Base-by-base conservation (phyloP, 2,113 vertebrate species). In the Sciurus niger region DNA sequence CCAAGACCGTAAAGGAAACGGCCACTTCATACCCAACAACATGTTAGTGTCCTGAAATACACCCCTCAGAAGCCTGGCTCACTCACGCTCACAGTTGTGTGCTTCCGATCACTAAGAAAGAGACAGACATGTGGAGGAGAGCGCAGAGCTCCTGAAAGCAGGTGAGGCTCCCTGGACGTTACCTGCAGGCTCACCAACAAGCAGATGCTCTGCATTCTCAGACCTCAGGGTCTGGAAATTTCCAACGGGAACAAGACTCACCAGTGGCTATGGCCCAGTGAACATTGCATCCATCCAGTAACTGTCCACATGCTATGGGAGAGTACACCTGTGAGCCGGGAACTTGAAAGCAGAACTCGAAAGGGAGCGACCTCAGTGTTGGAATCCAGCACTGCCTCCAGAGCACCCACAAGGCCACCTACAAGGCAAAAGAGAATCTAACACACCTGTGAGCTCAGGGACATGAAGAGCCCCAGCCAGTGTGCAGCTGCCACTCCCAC, bases 331-430 rank as follows among this genome's bases (percentile, higher is more conserved):
- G 99, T 34, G 99, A 99, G 89, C 99, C 99, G 0, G 99, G 99
- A n/a, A 99, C 99, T 98, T 99, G 99, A 30, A 99, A 37, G 99
- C 85, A 99, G 99, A 97, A 99, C 99, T 84, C 99, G 99, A 97
- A 99, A 99, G 0, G 99, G 99, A 6, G 99, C 99, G 1, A 99
- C 99, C 0, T 37, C 99, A 98, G 99, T 99, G 0, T 99, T 99
- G 74, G 99, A 99, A 98, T 99, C 99, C 98, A 99, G 97, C 95
- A 99, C 99, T 0, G 99, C 99, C 0, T 99, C 99, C 98, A 99
- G 97, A 1, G 99, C 99, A 13, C 99, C 99, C 17, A 99, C 99
- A 97, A 99, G 98, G 97, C 99, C 99, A 98, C 99, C 99, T 99
- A 65, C 53, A 55, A 65, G 65, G 89, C 72, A 51, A 51, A 65